phyloP scores from a whole-genome alignment of 1,140 invertebrate species.

The Zaprionus ornatus region DNA sequence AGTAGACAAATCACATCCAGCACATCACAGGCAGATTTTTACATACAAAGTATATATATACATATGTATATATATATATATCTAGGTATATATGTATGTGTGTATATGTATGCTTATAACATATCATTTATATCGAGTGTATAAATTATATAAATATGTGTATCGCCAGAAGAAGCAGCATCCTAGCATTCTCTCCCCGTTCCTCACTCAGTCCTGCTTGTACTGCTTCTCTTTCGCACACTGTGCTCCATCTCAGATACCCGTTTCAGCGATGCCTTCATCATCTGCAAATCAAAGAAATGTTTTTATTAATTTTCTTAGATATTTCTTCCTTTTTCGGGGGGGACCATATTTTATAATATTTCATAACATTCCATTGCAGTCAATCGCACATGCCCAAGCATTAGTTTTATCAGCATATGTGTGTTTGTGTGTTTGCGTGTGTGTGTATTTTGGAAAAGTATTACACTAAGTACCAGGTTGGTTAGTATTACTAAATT shows the following conservation, averaged over 20 bases:
- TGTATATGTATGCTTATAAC: conserved; percentile 23
- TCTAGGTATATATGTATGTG: conserved; percentile 19
- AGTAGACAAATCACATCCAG: conserved; percentile 78
- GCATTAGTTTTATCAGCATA: conserved; percentile 26
- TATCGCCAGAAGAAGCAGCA: conserved; percentile 41
- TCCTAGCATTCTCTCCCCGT: conserved; percentile 10
- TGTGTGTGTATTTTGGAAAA: not conserved
- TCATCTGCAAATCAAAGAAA: conserved; percentile 89
- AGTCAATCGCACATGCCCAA: conserved; percentile 15
- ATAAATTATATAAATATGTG: conserved; percentile 48
- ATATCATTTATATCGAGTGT: conserved; percentile 34
- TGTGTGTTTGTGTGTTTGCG: conserved; percentile 3
- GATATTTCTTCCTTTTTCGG: not conserved
- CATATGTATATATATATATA: conserved; percentile 21
- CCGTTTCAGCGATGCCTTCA: conserved; percentile 96
- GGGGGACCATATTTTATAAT: not conserved
- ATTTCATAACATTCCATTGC: not conserved
- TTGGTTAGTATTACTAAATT: not conserved
- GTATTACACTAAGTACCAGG: conserved; percentile 1
- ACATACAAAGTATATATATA: conserved; percentile 37
- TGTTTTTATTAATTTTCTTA: conserved; percentile 2
- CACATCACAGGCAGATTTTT: conserved; percentile 78
- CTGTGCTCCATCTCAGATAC: conserved; percentile 88
- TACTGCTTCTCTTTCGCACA: conserved; percentile 1
- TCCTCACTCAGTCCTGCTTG: not conserved